Evolutionary conservation across 2,797 vertebrate species (phyloP), one percentile per base, ranked within the genome.

Genomic region (Coregonus suidteri): DNA sequence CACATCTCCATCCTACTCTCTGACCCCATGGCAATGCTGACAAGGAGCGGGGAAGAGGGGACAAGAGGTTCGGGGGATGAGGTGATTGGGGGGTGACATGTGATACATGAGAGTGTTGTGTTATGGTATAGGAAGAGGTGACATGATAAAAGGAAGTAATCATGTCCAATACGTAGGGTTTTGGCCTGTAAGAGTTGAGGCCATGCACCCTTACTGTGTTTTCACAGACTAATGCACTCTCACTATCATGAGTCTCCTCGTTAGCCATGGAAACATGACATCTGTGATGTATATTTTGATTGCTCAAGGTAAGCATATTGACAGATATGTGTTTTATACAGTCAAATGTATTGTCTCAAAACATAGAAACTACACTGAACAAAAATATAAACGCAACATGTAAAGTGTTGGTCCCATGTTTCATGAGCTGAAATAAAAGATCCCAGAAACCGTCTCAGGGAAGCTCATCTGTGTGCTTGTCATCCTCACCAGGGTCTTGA

Each of bases 21-120:
- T 67, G 83, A 85, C 83, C 83, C 85, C 67, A 41, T 30, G 53
- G 56, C 73, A 56, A 52, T 4, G 71, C 30, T 77, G 82, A 79
- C 72, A 82, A 67, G 59, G 52, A 41, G 53, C 75, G 47, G 51
- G 41, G 47, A 18, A 25, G 25, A 25, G 25, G 25, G 25, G 25
- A 25, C 25, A 25, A 25, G 25, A 35, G 34, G 25, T 25, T 25
- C 25, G 59, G 59, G 15, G 73, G 2, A 25, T 25, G 25, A 25
- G 25, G 25, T 25, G 25, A 25, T 25, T 25, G 25, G 25, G 25
- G 25, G 25, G 25, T 3, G 15, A 30, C 65, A 3, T 31, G 25
- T 67, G 25, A 31, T 67, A 35, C 65, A 34, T 35, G 1, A 31
- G 20, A 30, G 25, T 1, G n/a, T 4, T 13, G 2, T 31, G 20